Evolutionary conservation across 2,888 invertebrate genomes (phyloP).

Genomic region (Melitaea athalia): DNA sequence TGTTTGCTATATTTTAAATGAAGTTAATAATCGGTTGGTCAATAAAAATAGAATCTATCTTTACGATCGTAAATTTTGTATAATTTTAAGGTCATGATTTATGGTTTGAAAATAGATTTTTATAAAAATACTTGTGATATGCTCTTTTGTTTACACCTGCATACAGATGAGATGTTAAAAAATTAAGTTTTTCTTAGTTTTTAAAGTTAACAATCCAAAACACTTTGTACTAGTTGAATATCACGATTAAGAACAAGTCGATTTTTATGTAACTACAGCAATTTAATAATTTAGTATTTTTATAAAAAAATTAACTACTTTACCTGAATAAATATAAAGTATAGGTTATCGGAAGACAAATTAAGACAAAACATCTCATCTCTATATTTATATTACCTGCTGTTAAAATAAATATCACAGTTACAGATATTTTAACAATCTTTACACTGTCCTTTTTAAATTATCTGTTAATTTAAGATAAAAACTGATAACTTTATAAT

Average conservation of each 20-base stretch:
- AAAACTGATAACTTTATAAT: not conserved
- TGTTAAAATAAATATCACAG: constrained; percentile 53
- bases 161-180: constrained; percentile 25
- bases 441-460: constrained; percentile 6
- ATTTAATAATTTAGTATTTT: not conserved
- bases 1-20: not conserved
- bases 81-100: constrained; percentile 9
- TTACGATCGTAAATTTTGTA: constrained; percentile 16
- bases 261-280: constrained; percentile 5
- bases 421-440: constrained; percentile 43
- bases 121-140: constrained; percentile 51
- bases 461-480: not conserved
- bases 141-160: constrained; percentile 41
- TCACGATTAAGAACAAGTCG: constrained; percentile 17
- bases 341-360: constrained; percentile 46
- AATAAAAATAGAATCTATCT: constrained; percentile 19
- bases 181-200: constrained; percentile 20
- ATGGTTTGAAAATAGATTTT: constrained; percentile 35
- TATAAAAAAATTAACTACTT: constrained; percentile 10
- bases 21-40: not conserved
- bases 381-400: constrained; percentile 37
- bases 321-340: constrained; percentile 10
- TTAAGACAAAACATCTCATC: constrained; percentile 42
- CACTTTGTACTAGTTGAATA: constrained; percentile 27
- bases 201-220: constrained; percentile 16